These are phyloP conservation scores for Puffinus mauretanicus DNA, from an alignment of 2,113 vertebrate species.

Conservation along the genomic window DNA sequence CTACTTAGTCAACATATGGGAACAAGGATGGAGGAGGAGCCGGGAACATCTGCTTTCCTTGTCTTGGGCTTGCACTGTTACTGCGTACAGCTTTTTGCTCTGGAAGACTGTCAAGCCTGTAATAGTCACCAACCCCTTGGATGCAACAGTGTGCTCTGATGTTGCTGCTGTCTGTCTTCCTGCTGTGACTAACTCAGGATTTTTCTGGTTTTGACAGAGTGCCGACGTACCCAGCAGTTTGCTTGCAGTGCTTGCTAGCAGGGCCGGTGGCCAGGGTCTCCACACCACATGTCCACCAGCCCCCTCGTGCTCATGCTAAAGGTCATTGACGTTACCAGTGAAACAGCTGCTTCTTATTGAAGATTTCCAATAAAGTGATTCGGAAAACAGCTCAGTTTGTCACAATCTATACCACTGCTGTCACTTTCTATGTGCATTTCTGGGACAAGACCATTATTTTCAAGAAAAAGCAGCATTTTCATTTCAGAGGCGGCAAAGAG, in stretches of 20 bases:
- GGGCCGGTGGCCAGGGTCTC: background rate
- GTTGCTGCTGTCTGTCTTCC: conserved; percentile 15
- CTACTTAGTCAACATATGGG: background rate
- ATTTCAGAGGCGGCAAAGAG: background rate
- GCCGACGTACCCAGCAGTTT: background rate
- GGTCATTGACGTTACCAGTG: background rate
- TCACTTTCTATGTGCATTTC: background rate
- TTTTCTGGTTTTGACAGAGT: conserved; percentile 21
- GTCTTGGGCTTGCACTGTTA: background rate
- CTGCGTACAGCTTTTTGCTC: background rate
- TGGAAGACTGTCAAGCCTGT: conserved; percentile 28
- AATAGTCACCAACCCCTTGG: conserved; percentile 21
- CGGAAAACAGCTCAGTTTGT: background rate
- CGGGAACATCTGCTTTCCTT: conserved; percentile 9
- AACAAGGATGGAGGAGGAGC: conserved; percentile 20
- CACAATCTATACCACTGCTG: background rate
- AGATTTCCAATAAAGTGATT: background rate
- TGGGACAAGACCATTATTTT: background rate
- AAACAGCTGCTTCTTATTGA: background rate
- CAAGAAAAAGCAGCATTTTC: background rate
- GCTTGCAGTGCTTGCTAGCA: background rate
- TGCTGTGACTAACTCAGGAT: background rate
- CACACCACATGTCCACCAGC: background rate
- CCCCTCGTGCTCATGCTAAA: background rate
- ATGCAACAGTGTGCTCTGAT: background rate